Base-by-base conservation (phyloP, 2,888 invertebrate species). In the Aromia moschata region DNA sequence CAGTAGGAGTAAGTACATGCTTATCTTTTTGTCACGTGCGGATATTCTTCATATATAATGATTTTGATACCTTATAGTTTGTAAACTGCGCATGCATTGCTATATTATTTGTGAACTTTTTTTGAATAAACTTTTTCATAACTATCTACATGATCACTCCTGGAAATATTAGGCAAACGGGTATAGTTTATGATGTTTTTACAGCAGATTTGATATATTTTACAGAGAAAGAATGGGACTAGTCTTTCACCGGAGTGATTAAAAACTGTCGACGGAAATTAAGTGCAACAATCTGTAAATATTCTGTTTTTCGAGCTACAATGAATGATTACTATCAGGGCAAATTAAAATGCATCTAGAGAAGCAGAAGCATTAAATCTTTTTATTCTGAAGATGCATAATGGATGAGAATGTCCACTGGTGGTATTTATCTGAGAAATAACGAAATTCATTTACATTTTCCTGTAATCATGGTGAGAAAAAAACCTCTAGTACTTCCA, bases 251-350 rank as follows among this genome's bases (percentile, higher is more conserved):
- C 33, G 11, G 11, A 2, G 3, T 2, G n/a, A 33, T n/a, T 33
- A 33, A 33, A 56, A 59, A 53, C n/a, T 62, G 53, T 56, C 62
- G 58, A 54, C 53, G 43, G 58, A 56, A 63, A 47, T 60, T 59
- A 57, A 46, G 40, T 58, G 52, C 60, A 64, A 51, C 53, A 64
- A n/a, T 55, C 58, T 53, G 45, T 52, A 56, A 55, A 56, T 52
- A 54, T 62, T 62, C 53, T 40, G 51, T 40, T 53, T 51, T 52
- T 47, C 57, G 47, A 46, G 45, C 16, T 60, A 55, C 65, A 68
- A 65, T 65, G 64, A 60, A 53, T 54, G 59, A 64, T 65, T 66
- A 68, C 60, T 54, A 54, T 54, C 58, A 49, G 57, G 59, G 56
- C 58, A 54, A 56, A 60, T 60, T 58, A 65, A 47, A 62, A 57